Percentiles rank a stretch among this genome's conserved stretches.
phyloP scores from a whole-genome alignment of 2,888 invertebrate species.

The Bombylius major region DNA sequence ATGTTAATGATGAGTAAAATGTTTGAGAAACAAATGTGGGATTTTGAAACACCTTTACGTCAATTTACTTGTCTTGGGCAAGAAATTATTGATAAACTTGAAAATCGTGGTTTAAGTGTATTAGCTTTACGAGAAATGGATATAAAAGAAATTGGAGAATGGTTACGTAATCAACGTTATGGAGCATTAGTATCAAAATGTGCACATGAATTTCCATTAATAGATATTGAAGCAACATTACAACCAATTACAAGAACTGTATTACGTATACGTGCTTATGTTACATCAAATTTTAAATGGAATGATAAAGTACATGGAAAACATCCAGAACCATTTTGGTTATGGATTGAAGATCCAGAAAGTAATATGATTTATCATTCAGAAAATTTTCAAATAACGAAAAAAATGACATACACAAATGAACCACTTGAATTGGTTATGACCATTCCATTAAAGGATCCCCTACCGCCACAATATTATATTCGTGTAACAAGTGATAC shows the following conservation, averaged over 20 bases:
- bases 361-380: slow-evolving; percentile 91
- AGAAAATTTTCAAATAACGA: slow-evolving; percentile 59
- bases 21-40: slow-evolving; percentile 88
- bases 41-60: slow-evolving; percentile 68
- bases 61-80: slow-evolving; percentile 69
- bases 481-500: slow-evolving; percentile 75
- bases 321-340: slow-evolving; percentile 83
- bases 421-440: slow-evolving; percentile 79
- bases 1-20: slow-evolving; percentile 82
- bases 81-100: slow-evolving; percentile 70
- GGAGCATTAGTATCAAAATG: slow-evolving; percentile 68
- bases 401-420: slow-evolving; percentile 49
- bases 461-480: slow-evolving; percentile 84
- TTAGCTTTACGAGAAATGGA: slow-evolving; percentile 77
- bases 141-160: slow-evolving; percentile 68
- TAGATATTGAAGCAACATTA: slow-evolving; percentile 70
- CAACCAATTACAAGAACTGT: slow-evolving; percentile 95
- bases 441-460: slow-evolving; percentile 88
- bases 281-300: slow-evolving; percentile 72
- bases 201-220: slow-evolving; percentile 70
- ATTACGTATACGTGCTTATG: slow-evolving; percentile 64
- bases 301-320: slow-evolving; percentile 82
- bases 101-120: slow-evolving; percentile 60
- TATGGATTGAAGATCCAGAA: slow-evolving; percentile 96
- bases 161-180: slow-evolving; percentile 63